These are phyloP conservation scores for Pteropus rufus DNA, from an alignment of 2,797 vertebrate genomes.

Conservation along the genomic window DNA sequence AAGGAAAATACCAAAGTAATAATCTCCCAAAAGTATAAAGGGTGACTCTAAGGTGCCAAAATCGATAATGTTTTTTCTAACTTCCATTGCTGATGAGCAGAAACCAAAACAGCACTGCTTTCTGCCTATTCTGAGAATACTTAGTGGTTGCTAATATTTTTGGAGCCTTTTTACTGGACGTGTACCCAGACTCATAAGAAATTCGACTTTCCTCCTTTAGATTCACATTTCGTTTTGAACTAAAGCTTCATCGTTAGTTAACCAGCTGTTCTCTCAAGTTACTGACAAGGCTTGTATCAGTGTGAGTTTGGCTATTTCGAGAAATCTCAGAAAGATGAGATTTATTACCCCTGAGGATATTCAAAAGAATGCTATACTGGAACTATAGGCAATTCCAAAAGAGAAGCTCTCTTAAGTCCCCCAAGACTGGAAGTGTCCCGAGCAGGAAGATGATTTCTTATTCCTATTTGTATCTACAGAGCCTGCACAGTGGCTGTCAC, in stretches of 20 bases:
- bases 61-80: neutral
- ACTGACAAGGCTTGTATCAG: neutral
- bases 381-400: neutral
- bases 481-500: neutral
- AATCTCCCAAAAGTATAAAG: neutral
- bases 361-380: neutral
- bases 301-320: neutral
- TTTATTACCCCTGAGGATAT: neutral
- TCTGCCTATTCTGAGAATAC: neutral
- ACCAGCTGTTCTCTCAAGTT: neutral
- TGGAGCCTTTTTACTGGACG: neutral
- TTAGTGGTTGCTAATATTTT: neutral
- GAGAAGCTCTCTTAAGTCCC: neutral
- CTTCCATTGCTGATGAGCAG: neutral
- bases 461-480: neutral
- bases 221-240: conserved; percentile 14
- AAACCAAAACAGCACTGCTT: neutral
- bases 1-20: neutral
- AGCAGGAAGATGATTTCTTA: neutral
- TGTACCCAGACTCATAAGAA: neutral
- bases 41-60: neutral
- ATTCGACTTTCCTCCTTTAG: neutral
- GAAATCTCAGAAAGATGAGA: neutral
- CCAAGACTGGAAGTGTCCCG: neutral
- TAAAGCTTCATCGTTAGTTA: neutral